Conservation (phyloP, 2,113 vertebrate genomes). For the pig (Sus scrofa) region T2T-Sscrofa CM000817.6:102744001-102744500, state of each 20-base stretch:
- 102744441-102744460: background rate
- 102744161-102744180: background rate
- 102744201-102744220: background rate
- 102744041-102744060: no score
- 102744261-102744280: background rate
- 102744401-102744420: background rate
- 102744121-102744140: background rate
- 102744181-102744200: background rate
- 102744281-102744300: background rate
- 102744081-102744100: no score
- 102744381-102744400: background rate
- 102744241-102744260: background rate
- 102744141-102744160: background rate
- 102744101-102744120: background rate
- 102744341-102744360: background rate
- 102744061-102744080: no score
- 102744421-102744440: background rate
- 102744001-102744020: no score
- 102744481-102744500: background rate
- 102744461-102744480: background rate
- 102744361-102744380: background rate
- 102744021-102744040: no score
- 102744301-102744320: constrained; percentile 11
- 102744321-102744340: background rate
- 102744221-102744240: background rate